phyloP scores from a whole-genome alignment of 2,888 invertebrate genomes.

The Cephus spinipes region DNA sequence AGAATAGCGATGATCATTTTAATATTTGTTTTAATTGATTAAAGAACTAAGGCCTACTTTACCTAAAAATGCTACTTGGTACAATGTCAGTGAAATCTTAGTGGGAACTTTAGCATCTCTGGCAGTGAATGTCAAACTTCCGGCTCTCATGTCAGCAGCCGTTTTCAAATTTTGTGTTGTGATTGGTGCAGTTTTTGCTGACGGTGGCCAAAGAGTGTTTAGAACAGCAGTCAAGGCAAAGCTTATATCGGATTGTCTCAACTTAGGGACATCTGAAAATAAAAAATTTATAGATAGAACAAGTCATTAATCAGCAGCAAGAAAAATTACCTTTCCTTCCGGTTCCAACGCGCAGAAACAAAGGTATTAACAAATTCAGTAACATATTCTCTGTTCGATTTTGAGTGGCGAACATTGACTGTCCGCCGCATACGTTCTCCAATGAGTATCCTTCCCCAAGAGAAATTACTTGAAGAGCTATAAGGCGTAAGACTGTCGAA shows the following conservation, averaged over 20 bases:
- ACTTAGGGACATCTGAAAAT: conserved; percentile 84
- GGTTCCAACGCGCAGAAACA: conserved; percentile 94
- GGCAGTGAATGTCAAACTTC: conserved; percentile 82
- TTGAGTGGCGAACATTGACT: conserved; percentile 86
- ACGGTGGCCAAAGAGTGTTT: conserved; percentile 86
- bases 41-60: conserved; percentile 31
- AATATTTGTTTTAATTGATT: not conserved
- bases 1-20: not conserved
- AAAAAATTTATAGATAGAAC: conserved; percentile 12
- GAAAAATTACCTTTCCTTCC: conserved; percentile 84
- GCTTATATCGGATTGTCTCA: conserved; percentile 90
- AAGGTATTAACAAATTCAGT: conserved; percentile 95
- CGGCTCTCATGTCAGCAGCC: conserved; percentile 79
- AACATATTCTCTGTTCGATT: conserved; percentile 96
- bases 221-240: conserved; percentile 92
- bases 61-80: conserved; percentile 86
- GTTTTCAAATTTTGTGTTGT: conserved; percentile 78
- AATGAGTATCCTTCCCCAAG: conserved; percentile 90
- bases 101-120: conserved; percentile 84
- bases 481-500: conserved; percentile 93
- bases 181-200: conserved; percentile 76
- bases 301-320: not conserved
- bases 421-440: conserved; percentile 95
- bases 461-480: conserved; percentile 94
- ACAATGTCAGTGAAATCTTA: conserved; percentile 81